These are phyloP conservation scores for Metellina segmentata DNA, from an alignment of 2,888 invertebrate species.

Conservation along the genomic window DNA sequence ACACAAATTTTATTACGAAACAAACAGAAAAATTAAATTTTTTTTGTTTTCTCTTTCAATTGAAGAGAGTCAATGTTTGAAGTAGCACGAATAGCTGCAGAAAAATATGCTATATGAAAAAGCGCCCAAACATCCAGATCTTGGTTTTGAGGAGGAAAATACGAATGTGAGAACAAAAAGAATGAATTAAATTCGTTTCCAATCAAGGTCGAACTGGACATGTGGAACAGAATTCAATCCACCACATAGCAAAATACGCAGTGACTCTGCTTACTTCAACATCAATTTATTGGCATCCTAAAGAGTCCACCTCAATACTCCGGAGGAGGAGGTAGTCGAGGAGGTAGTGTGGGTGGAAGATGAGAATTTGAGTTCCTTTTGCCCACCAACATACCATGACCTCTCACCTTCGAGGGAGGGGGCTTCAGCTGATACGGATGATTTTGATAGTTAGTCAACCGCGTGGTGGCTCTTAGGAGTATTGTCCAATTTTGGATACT, in stretches of 20 bases:
- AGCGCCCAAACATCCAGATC: too few relatives aligned
- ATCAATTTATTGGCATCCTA: slow-evolving; percentile 60
- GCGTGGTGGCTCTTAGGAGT: slow-evolving; percentile 25
- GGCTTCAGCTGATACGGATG: slow-evolving; percentile 21
- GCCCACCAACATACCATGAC: background rate
- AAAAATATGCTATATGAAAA: too few relatives aligned
- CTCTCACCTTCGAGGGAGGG: slow-evolving; percentile 27
- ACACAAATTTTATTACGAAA: too few relatives aligned
- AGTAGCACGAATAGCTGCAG: too few relatives aligned
- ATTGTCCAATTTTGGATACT: slow-evolving; percentile 26
- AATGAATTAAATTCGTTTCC: background rate
- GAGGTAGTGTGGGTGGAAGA: slow-evolving; percentile 49
- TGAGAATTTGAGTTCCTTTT: slow-evolving; percentile 33
- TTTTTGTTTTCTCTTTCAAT: too few relatives aligned
- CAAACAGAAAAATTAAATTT: too few relatives aligned
- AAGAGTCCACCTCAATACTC: slow-evolving; percentile 27
- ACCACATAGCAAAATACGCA: background rate
- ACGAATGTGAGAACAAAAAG: too few relatives aligned
- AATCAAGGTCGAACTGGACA: background rate
- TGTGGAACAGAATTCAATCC: background rate
- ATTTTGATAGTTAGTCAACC: background rate
- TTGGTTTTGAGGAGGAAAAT: too few relatives aligned
- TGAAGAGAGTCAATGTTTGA: too few relatives aligned
- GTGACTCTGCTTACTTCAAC: slow-evolving; percentile 75
- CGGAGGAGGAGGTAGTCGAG: slow-evolving; percentile 53